phyloP scores from a whole-genome alignment of 2,797 vertebrate species.

The Sebastes matsubarae region DNA sequence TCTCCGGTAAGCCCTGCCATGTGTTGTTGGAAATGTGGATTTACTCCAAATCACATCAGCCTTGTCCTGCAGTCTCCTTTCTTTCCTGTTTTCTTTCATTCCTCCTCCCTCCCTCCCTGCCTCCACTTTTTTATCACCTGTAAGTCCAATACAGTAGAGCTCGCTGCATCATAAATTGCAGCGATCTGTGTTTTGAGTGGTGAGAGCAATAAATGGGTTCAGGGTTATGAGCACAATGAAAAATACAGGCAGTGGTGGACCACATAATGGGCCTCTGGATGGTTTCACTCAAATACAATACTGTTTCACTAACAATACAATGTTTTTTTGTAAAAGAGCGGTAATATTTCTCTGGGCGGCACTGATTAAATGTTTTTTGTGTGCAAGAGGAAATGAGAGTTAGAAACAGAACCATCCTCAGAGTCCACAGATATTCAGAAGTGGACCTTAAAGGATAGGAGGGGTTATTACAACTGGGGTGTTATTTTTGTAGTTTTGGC shows the following conservation, averaged over 20 bases:
- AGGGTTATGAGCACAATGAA: constrained; percentile 50
- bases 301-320: constrained; percentile 9
- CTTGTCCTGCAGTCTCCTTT: background rate
- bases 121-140: constrained; percentile 30
- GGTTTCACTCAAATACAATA: constrained; percentile 32
- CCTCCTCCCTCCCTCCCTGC: background rate
- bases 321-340: background rate
- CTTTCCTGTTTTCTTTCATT: constrained; percentile 11
- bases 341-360: constrained; percentile 24
- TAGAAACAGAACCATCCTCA: background rate
- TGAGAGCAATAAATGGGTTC: constrained; percentile 44
- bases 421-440: background rate
- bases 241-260: constrained; percentile 34
- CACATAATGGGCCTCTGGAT: constrained; percentile 41
- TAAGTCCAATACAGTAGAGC: constrained; percentile 34
- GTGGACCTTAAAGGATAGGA: background rate
- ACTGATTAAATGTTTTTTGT: constrained; percentile 4
- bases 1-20: constrained; percentile 24
- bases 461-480: background rate
- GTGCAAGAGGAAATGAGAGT: background rate
- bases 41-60: constrained; percentile 39
- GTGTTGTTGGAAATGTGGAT: constrained; percentile 45
- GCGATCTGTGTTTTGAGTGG: constrained; percentile 35
- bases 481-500: background rate
- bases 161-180: constrained; percentile 24